Conservation (phyloP, 2,888 invertebrate species). For the Carcina quercana region DNA sequence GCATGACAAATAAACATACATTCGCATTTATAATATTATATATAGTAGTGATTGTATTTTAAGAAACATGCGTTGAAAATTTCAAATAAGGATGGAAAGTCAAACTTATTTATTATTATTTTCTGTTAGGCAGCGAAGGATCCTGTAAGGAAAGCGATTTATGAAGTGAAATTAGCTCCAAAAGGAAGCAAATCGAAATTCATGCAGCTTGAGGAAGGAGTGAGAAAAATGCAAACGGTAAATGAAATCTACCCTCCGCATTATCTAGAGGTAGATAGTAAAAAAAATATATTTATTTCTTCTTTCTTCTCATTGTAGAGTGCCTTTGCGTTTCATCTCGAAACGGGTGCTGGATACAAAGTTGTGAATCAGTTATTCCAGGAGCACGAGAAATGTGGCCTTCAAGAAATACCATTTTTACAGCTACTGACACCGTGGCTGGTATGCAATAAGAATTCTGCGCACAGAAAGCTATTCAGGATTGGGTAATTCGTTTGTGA, state of each 20-base stretch:
- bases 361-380: constrained; percentile 75
- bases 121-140: constrained; percentile 49
- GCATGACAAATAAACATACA: too few species aligned
- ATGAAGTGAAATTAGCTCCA: constrained; percentile 38
- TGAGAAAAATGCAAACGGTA: constrained; percentile 20
- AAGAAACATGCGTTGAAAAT: too few species aligned
- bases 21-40: too few species aligned
- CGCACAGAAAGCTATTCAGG: constrained; percentile 74
- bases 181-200: constrained; percentile 59
- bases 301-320: constrained; percentile 36
- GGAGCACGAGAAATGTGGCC: constrained; percentile 81
- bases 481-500: too few species aligned
- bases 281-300: background rate
- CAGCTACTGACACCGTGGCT: constrained; percentile 69
- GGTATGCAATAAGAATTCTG: constrained; percentile 69
- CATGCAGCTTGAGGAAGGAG: constrained; percentile 62
- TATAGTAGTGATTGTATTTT: too few species aligned
- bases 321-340: constrained; percentile 78
- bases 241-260: too few species aligned
- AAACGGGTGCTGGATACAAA: constrained; percentile 73
- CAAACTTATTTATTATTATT: constrained; percentile 1
- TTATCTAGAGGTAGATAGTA: background rate
- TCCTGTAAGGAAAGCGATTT: constrained; percentile 50
- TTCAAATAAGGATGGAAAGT: background rate
- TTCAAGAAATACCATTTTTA: constrained; percentile 75